Percentiles rank a stretch among this genome's conserved stretches.
These are phyloP conservation scores for Troides aeacus DNA, from an alignment of 2,888 invertebrate species.

Conservation along the genomic window DNA sequence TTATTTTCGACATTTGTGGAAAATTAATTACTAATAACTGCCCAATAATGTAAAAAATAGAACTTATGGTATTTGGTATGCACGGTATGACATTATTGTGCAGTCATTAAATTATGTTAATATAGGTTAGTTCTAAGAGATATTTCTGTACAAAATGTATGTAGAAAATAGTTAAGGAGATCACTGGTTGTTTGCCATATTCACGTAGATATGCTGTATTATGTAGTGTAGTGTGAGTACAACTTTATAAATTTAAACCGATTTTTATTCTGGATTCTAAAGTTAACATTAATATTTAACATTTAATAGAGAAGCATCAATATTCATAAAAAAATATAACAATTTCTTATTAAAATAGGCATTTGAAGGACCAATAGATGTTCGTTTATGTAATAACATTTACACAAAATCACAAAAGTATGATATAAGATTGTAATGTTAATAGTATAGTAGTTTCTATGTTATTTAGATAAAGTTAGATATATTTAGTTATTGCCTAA, in stretches of 20 bases:
- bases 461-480: constrained; percentile 2
- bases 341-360: background rate
- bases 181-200: constrained; percentile 63
- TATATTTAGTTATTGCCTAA: background rate
- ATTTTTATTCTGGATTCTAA: background rate
- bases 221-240: background rate
- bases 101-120: constrained; percentile 12
- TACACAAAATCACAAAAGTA: background rate
- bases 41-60: constrained; percentile 14
- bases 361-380: background rate
- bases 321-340: background rate
- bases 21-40: constrained; percentile 1
- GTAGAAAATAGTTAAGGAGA: constrained; percentile 45
- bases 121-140: constrained; percentile 16
- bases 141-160: constrained; percentile 37
- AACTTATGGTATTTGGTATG: background rate
- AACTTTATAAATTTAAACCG: background rate
- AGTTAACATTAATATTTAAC: no score
- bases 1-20: constrained; percentile 24
- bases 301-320: background rate
- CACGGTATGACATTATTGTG: constrained; percentile 10
- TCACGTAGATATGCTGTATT: constrained; percentile 39
- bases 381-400: constrained; percentile 4
- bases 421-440: constrained; percentile 7
- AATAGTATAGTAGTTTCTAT: constrained; percentile 28